These are phyloP conservation scores for Campopleginae sp. DNA, from an alignment of 2,888 invertebrate species.

Conservation along the genomic window DNA sequence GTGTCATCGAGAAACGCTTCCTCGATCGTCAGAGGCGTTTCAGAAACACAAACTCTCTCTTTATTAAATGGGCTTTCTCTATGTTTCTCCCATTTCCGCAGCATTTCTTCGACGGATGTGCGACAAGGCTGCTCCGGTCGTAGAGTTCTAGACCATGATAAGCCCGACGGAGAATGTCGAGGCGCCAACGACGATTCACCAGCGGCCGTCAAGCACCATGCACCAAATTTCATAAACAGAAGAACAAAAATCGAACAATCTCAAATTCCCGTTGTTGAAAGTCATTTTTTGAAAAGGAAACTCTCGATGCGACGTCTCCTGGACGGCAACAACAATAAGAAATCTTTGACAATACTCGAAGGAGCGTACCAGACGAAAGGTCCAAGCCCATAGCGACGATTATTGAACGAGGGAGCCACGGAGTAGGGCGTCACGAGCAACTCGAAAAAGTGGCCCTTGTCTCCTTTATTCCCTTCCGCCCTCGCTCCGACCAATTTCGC, in stretches of 20 bases:
- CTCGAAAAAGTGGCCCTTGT: conserved; percentile 29
- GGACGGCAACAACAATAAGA: conserved; percentile 32
- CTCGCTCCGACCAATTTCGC: conserved; percentile 24
- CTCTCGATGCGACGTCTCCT: conserved; percentile 12
- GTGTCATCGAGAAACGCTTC: conserved; percentile 67
- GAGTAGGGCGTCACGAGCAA: conserved; percentile 35
- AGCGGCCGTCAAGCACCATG: conserved; percentile 44
- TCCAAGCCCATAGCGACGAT: conserved; percentile 42
- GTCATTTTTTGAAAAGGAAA: conserved; percentile 50
- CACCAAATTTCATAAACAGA: conserved; percentile 32
- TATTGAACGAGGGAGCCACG: conserved; percentile 25
- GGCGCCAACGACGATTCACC: conserved; percentile 49
- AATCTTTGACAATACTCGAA: conserved; percentile 25
- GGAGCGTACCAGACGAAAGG: conserved; percentile 27
- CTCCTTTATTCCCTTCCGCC: conserved; percentile 49
- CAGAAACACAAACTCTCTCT: no score
- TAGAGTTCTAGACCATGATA: conserved; percentile 56
- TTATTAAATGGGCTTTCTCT: not conserved
- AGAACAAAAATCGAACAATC: conserved; percentile 40
- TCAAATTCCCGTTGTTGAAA: conserved; percentile 61
- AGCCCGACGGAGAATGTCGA: conserved; percentile 41
- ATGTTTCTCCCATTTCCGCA: conserved; percentile 75
- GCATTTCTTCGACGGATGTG: conserved; percentile 94
- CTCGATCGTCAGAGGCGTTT: conserved; percentile 74
- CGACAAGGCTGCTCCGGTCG: conserved; percentile 85